Conservation (phyloP, 2,797 vertebrate species). For the Spea hammondii region DNA sequence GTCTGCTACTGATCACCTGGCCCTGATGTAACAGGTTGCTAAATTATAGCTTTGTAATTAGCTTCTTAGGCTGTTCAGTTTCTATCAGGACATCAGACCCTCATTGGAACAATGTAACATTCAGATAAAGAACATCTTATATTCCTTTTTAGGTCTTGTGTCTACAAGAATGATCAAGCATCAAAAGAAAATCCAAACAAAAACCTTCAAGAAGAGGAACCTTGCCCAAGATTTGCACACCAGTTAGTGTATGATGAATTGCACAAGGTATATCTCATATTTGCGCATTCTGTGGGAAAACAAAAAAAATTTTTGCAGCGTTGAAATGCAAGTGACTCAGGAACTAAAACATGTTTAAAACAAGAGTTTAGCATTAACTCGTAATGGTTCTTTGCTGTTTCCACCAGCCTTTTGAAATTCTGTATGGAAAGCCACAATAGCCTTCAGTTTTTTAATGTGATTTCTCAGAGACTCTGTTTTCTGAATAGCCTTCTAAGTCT, state of each 20-base stretch:
- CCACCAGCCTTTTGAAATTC: too few relatives aligned
- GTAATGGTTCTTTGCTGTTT: not conserved
- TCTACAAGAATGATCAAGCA: slow-evolving; percentile 97
- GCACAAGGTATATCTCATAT: slow-evolving; percentile 84
- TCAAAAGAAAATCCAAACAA: slow-evolving; percentile 93
- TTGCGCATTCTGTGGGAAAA: too few relatives aligned
- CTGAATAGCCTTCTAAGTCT: not conserved
- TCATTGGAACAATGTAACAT: not conserved
- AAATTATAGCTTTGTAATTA: too few relatives aligned
- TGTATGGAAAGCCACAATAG: too few relatives aligned
- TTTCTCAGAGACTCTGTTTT: too few relatives aligned
- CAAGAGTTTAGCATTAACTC: too few relatives aligned
- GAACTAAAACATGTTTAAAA: too few relatives aligned
- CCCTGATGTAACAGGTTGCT: not conserved
- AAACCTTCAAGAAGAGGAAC: slow-evolving; percentile 94
- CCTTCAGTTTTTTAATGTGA: too few relatives aligned
- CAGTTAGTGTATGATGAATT: slow-evolving; percentile 96
- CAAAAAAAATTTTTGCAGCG: too few relatives aligned
- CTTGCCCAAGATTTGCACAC: slow-evolving; percentile 96
- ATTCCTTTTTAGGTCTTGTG: slow-evolving; percentile 74
- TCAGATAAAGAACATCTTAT: not conserved
- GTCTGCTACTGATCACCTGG: too few relatives aligned
- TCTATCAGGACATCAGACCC: too few relatives aligned
- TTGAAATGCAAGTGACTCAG: too few relatives aligned
- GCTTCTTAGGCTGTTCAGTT: not conserved